Evolutionary conservation across 2,113 vertebrate species (phyloP).

Genomic region (Bubalus kerabau): DNA sequence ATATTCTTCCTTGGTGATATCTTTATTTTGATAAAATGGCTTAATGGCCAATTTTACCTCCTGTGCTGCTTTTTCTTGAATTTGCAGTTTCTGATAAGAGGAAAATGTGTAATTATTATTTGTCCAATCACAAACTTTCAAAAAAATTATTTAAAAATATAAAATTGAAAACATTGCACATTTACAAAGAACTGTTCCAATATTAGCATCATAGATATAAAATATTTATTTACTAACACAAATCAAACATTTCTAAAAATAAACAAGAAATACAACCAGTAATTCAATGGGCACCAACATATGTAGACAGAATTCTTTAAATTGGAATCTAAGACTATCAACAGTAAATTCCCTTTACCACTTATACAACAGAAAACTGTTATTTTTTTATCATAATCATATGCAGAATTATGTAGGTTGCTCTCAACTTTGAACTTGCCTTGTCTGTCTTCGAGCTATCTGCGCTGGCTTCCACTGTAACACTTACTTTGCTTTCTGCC

Average conservation of each 20-base stretch:
- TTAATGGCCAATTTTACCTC: conserved; percentile 97
- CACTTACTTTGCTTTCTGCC: conserved; percentile 81
- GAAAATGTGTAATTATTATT: conserved; percentile 45
- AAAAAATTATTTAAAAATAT: background rate
- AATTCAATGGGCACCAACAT: background rate
- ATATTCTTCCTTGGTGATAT: conserved; percentile 98
- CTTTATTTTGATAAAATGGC: conserved; percentile 98
- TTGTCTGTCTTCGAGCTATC: conserved; percentile 98
- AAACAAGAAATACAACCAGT: conserved; percentile 12
- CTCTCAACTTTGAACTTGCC: conserved; percentile 81
- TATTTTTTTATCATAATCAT: conserved; percentile 18
- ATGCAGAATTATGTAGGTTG: conserved; percentile 31
- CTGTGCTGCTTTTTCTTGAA: conserved; percentile 95
- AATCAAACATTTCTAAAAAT: conserved; percentile 18
- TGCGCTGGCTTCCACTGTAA: conserved; percentile 87
- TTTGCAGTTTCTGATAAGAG: conserved; percentile 88
- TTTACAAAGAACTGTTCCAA: background rate
- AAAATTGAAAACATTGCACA: background rate
- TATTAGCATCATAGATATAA: background rate
- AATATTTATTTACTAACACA: background rate
- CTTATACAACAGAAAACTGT: background rate
- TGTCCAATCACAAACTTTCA: background rate
- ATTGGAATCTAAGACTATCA: background rate
- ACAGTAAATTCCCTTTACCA: background rate
- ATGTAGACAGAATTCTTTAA: conserved; percentile 6